phyloP scores from a whole-genome alignment of 2,888 invertebrate genomes.

The Dasypolia templi region DNA sequence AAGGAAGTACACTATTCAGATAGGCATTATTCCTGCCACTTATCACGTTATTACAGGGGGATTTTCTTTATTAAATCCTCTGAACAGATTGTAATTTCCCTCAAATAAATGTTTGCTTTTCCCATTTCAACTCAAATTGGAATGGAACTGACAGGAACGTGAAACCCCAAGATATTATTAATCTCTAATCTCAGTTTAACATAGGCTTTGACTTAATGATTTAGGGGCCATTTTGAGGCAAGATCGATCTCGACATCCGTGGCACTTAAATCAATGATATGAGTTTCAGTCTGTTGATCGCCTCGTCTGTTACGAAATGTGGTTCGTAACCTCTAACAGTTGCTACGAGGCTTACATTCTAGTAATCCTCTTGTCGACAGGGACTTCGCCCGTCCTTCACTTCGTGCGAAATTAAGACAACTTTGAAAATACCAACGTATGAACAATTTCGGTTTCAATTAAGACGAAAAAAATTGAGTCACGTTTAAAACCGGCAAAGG shows the following conservation, averaged over 20 bases:
- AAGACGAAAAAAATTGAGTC: conserved; percentile 60
- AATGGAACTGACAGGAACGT: conserved; percentile 45
- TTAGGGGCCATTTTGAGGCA: conserved; percentile 65
- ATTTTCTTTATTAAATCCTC: conserved; percentile 29
- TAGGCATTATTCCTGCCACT: conserved; percentile 39
- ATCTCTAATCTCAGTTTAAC: conserved; percentile 72
- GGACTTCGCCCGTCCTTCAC: conserved; percentile 55
- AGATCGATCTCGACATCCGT: conserved; percentile 69
- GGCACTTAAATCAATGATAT: conserved; percentile 79
- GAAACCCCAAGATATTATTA: conserved; percentile 63
- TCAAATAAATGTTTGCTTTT: conserved; percentile 53
- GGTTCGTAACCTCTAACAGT: conserved; percentile 67
- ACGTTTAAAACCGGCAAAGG: conserved; percentile 56
- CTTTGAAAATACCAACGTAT: conserved; percentile 66
- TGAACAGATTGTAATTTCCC: conserved; percentile 35
- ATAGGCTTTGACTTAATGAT: conserved; percentile 70
- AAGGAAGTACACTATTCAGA: conserved; percentile 54
- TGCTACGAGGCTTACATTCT: conserved; percentile 70
- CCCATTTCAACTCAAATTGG: conserved; percentile 48
- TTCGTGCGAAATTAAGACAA: conserved; percentile 62
- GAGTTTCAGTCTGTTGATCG: conserved; percentile 77
- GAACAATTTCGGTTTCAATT: conserved; percentile 66
- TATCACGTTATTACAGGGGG: conserved; percentile 43
- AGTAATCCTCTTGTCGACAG: conserved; percentile 77
- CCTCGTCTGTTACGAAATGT: conserved; percentile 67